Conservation (phyloP, 2,113 vertebrate species). For the Tricholaema leucomelas region DNA sequence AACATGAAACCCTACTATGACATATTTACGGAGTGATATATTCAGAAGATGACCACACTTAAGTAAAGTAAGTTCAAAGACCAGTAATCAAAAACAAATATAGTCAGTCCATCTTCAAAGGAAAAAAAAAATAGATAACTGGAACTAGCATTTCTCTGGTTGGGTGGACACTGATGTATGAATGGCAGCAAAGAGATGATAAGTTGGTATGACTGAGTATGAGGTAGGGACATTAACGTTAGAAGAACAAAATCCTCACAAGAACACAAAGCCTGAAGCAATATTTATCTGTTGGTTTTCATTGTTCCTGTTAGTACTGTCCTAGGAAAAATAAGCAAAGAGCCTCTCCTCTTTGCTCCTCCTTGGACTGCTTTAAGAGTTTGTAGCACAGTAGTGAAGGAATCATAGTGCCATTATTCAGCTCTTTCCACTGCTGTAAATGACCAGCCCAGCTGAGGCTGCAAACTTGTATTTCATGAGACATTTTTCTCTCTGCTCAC, state of each 20-base stretch:
- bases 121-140: not conserved
- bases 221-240: not conserved
- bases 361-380: not conserved
- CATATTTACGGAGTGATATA: slow-evolving; percentile 53
- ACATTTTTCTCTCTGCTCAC: not conserved
- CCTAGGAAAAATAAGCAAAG: not conserved
- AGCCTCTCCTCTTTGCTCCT: not conserved
- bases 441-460: not conserved
- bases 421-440: not conserved
- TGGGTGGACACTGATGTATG: not conserved
- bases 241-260: not conserved
- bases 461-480: not conserved
- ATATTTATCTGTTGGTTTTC: not conserved
- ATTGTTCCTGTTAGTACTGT: not conserved
- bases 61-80: slow-evolving; percentile 57
- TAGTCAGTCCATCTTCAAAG: slow-evolving; percentile 6
- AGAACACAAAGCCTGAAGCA: not conserved
- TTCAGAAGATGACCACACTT: slow-evolving; percentile 46
- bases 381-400: not conserved
- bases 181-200: not conserved
- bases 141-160: not conserved
- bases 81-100: slow-evolving; percentile 58
- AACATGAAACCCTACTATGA: slow-evolving; percentile 51
- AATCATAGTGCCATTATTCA: not conserved
- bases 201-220: not conserved